phyloP scores from a whole-genome alignment of 2,888 invertebrate species.

The Drosophila emarginata region DNA sequence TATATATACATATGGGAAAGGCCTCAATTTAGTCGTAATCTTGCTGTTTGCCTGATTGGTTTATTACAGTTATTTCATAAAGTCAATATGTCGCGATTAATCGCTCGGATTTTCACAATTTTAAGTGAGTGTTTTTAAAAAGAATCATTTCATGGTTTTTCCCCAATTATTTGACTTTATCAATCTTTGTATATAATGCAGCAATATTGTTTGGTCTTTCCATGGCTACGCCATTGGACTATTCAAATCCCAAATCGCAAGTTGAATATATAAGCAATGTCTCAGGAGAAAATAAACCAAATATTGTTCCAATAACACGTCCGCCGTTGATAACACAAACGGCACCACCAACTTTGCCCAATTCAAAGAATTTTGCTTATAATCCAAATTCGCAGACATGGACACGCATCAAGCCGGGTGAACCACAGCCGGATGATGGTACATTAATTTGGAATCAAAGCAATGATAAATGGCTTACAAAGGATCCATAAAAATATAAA shows the following conservation, averaged over 20 bases:
- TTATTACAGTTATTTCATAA: slow-evolving; percentile 6
- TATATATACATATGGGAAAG: slow-evolving; percentile 20
- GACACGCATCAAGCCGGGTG: slow-evolving; percentile 63
- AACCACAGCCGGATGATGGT: slow-evolving; percentile 60
- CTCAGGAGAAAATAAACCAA: slow-evolving; percentile 42
- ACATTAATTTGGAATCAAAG: slow-evolving; percentile 79
- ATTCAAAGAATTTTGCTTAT: slow-evolving; percentile 76
- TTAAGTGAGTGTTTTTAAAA: slow-evolving; percentile 39
- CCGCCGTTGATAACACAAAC: slow-evolving; percentile 60
- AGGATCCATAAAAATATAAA: background rate
- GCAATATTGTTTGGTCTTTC: slow-evolving; percentile 25
- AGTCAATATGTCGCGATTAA: slow-evolving; percentile 27
- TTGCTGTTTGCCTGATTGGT: slow-evolving; percentile 30
- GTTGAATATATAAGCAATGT: slow-evolving; percentile 76
- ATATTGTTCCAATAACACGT: slow-evolving; percentile 60
- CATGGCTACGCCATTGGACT: slow-evolving; percentile 40
- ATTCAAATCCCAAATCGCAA: slow-evolving; percentile 75
- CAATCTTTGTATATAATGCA: too few relatives aligned
- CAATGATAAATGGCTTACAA: slow-evolving; percentile 81
- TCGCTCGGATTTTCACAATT: slow-evolving; percentile 18
- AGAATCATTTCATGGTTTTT: background rate
- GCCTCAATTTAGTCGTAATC: slow-evolving; percentile 47
- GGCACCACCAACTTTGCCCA: slow-evolving; percentile 59
- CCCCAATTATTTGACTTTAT: too few relatives aligned
- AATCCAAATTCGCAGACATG: slow-evolving; percentile 71